phyloP scores from a whole-genome alignment of 2,888 invertebrate genomes.

The Tenodera sinensis region DNA sequence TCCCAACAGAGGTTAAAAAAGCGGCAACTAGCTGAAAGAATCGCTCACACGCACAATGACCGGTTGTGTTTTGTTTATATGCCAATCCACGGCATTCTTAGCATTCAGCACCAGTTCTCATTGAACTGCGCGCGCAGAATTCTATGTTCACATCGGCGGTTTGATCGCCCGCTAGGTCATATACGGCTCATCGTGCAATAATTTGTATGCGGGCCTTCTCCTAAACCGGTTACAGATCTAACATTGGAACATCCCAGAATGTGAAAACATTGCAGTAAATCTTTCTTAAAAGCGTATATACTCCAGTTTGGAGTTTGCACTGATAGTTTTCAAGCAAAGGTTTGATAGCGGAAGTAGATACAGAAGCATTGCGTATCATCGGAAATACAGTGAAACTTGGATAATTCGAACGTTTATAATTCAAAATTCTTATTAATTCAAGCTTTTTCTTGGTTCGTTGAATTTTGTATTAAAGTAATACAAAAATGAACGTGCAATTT shows the following conservation, averaged over 20 bases:
- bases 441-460: too few species aligned
- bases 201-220: background rate
- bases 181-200: background rate
- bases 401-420: too few species aligned
- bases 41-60: background rate
- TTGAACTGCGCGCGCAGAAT: background rate
- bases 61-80: background rate
- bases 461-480: too few species aligned
- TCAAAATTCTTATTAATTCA: too few species aligned
- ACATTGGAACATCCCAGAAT: background rate
- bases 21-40: background rate
- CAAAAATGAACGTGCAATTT: too few species aligned
- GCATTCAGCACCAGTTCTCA: background rate
- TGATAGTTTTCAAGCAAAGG: background rate
- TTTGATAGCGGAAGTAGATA: too few species aligned
- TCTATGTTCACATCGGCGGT: background rate
- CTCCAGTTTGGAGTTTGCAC: background rate
- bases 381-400: too few species aligned
- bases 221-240: background rate
- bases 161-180: background rate
- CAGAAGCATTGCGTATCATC: too few species aligned
- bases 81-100: background rate
- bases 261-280: background rate
- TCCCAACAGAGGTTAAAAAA: background rate
- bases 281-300: background rate